These are phyloP conservation scores for Bombus cullumanus DNA, from an alignment of 1,140 invertebrate species.

Conservation along the genomic window DNA sequence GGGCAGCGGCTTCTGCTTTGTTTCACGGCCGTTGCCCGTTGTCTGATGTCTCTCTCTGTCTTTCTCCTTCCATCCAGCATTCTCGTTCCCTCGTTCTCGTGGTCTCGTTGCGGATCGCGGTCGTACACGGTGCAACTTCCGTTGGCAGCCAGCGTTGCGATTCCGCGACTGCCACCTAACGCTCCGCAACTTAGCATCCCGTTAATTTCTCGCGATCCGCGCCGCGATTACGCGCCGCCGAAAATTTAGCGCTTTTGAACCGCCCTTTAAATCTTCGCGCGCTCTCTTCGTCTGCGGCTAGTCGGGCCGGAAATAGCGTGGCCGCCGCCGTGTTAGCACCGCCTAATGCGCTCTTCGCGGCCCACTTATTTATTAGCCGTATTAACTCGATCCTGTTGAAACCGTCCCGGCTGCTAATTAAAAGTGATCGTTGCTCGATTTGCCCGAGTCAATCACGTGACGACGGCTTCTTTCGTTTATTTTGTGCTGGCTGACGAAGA, in stretches of 20 bases:
- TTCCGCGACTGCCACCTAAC: conserved; percentile 46
- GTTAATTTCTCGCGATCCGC: conserved; percentile 67
- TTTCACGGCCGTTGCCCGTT: conserved; percentile 80
- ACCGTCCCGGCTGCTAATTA: conserved; percentile 12
- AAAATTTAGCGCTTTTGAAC: conserved; percentile 55
- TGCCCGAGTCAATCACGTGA: neutral
- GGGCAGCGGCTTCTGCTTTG: conserved; percentile 81
- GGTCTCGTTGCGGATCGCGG: conserved; percentile 28
- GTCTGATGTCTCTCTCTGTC: conserved; percentile 49
- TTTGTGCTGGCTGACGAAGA: neutral
- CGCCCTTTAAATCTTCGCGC: conserved; percentile 55
- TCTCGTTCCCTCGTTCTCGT: conserved; percentile 16
- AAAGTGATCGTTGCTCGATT: conserved; percentile 1
- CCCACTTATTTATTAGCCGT: conserved; percentile 27
- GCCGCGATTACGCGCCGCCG: conserved; percentile 53
- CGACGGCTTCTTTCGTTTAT: too few species aligned
- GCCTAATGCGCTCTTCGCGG: conserved; percentile 7
- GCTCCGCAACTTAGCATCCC: conserved; percentile 46
- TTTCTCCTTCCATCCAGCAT: neutral
- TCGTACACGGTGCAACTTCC: conserved; percentile 45
- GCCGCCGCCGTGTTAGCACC: conserved; percentile 3
- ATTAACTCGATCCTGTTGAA: conserved; percentile 15
- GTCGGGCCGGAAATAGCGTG: conserved; percentile 21
- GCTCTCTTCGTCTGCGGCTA: neutral
- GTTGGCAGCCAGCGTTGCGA: conserved; percentile 49